Conservation (phyloP, 2,797 vertebrate genomes). For the Atherinosoma microstoma region DNA sequence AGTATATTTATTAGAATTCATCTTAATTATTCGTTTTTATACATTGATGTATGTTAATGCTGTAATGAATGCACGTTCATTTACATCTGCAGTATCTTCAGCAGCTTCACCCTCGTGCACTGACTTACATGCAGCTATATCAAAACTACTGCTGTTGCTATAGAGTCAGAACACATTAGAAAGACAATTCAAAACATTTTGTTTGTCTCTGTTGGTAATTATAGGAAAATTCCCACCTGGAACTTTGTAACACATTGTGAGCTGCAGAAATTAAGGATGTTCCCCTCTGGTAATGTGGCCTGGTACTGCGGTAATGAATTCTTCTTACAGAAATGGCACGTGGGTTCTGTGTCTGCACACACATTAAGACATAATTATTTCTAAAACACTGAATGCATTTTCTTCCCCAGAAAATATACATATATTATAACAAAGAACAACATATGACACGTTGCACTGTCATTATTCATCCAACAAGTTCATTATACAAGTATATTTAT, state of each 20-base stretch:
- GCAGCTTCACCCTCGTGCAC: background rate
- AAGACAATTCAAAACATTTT: background rate
- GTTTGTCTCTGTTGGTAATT: background rate
- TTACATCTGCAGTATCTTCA: background rate
- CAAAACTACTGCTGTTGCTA: background rate
- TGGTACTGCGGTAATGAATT: constrained; percentile 97
- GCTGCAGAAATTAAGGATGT: constrained; percentile 97
- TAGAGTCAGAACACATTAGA: background rate
- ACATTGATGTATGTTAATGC: background rate
- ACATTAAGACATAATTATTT: constrained; percentile 9
- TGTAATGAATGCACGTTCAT: background rate
- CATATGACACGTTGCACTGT: background rate
- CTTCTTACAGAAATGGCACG: constrained; percentile 98
- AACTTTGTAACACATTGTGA: constrained; percentile 98
- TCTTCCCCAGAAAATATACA: too few species aligned
- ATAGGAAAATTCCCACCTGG: constrained; percentile 83
- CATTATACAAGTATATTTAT: background rate
- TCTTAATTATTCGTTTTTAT: background rate
- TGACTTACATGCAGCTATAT: constrained; percentile 3
- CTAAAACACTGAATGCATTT: background rate
- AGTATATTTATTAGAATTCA: background rate
- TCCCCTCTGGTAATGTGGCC: constrained; percentile 96
- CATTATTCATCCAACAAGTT: background rate
- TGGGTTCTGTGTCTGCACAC: constrained; percentile 88
- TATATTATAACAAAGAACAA: too few species aligned